Evolutionary conservation across 2,888 invertebrate species (phyloP).

Genomic region (Tenthredo distinguenda): DNA sequence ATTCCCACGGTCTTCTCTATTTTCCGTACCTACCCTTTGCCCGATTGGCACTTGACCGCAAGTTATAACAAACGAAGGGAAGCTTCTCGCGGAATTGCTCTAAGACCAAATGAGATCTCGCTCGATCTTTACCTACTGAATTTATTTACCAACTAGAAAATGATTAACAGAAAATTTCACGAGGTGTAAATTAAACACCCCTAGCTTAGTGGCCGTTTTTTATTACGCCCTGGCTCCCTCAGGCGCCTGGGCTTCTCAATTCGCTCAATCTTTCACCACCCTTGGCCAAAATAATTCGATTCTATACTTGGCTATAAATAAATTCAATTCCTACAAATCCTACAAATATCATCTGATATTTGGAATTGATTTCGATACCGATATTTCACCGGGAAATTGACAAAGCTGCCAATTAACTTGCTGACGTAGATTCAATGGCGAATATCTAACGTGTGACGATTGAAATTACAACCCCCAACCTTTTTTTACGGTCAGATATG

Average conservation of each 20-base stretch:
- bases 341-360: too few relatives aligned
- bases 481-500: neutral
- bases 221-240: neutral
- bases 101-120: neutral
- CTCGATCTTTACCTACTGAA: neutral
- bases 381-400: neutral
- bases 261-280: neutral
- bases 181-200: neutral
- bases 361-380: too few relatives aligned
- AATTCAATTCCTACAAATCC: neutral
- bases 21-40: neutral
- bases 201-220: neutral
- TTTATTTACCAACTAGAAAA: neutral
- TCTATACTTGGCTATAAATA: neutral
- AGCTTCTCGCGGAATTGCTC: neutral
- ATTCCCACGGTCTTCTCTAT: neutral
- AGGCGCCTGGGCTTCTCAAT: neutral
- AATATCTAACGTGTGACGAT: neutral
- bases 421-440: neutral
- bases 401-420: neutral
- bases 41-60: constrained; percentile 18
- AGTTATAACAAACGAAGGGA: neutral
- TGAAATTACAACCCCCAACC: neutral
- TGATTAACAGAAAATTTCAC: neutral
- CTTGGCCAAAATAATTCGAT: neutral